Evolutionary conservation across 2,113 vertebrate genomes (phyloP).

Genomic region (Hippocampus mohnikei): DNA sequence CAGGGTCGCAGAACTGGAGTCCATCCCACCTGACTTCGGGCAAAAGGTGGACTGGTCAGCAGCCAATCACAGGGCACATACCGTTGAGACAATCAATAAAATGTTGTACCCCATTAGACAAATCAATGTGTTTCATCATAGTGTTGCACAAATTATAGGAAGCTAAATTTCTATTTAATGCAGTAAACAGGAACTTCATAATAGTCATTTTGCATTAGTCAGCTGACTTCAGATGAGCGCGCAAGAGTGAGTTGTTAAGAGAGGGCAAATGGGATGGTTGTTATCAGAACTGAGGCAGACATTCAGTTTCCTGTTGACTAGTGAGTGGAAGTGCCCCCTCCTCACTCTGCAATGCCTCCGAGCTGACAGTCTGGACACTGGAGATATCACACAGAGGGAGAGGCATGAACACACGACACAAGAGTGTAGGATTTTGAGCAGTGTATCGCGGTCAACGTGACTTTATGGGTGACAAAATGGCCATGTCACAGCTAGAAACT

Average conservation of each 20-base stretch:
- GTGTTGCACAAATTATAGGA: not conserved
- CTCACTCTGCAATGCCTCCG: constrained; percentile 49
- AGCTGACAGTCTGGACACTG: constrained; percentile 68
- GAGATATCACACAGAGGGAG: constrained; percentile 65
- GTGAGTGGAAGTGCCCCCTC: constrained; percentile 61
- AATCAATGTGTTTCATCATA: not conserved
- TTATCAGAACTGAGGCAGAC: constrained; percentile 74
- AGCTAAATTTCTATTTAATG: not conserved
- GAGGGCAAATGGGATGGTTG: constrained; percentile 43
- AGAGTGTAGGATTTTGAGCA: constrained; percentile 38
- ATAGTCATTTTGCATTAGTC: constrained; percentile 17
- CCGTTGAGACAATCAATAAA: not conserved
- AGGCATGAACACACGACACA: constrained; percentile 51
- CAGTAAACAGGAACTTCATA: not conserved
- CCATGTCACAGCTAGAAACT: constrained; percentile 56
- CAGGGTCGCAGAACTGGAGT: no score
- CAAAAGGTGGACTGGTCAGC: not conserved
- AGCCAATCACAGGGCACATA: no score
- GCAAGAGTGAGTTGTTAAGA: constrained; percentile 25
- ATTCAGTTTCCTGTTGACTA: constrained; percentile 70
- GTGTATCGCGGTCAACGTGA: constrained; percentile 47
- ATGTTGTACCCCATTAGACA: not conserved
- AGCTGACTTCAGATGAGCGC: constrained; percentile 44
- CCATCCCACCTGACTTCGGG: not conserved
- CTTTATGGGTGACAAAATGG: constrained; percentile 57